These are phyloP conservation scores for Polyommatus iphigenia DNA, from an alignment of 2,888 invertebrate species.

Conservation along the genomic window DNA sequence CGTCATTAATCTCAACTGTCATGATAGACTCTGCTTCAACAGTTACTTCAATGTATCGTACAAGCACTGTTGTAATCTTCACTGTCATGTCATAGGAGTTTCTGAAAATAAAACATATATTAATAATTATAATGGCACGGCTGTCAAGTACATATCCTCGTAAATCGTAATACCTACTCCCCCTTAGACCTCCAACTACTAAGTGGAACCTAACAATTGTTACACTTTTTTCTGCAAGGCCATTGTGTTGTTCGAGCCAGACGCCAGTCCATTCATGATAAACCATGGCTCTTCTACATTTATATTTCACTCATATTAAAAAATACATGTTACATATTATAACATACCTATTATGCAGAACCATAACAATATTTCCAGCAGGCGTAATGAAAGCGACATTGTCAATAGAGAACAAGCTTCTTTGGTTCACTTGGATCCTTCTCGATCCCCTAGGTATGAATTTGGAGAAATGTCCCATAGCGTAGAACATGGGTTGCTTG, in stretches of 20 bases:
- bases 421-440: constrained; percentile 47
- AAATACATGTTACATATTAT: constrained; percentile 41
- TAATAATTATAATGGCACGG: no score
- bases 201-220: no score
- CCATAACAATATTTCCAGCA: constrained; percentile 53
- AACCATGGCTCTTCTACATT: not conserved
- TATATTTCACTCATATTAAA: not conserved
- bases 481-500: constrained; percentile 94
- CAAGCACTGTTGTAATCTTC: constrained; percentile 41
- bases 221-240: no score
- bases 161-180: no score
- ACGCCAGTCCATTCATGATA: not conserved
- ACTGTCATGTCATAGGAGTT: constrained; percentile 51
- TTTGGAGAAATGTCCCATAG: constrained; percentile 88
- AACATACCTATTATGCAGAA: constrained; percentile 60
- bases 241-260: no score
- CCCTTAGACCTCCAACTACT: no score
- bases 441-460: constrained; percentile 82
- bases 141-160: no score
- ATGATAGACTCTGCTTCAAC: constrained; percentile 67
- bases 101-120: constrained; percentile 48
- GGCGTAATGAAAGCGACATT: constrained; percentile 58
- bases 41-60: constrained; percentile 49
- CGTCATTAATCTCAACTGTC: constrained; percentile 67
- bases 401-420: constrained; percentile 42